phyloP scores from a whole-genome alignment of 2,113 vertebrate species.

The Otocyon megalotis region DNA sequence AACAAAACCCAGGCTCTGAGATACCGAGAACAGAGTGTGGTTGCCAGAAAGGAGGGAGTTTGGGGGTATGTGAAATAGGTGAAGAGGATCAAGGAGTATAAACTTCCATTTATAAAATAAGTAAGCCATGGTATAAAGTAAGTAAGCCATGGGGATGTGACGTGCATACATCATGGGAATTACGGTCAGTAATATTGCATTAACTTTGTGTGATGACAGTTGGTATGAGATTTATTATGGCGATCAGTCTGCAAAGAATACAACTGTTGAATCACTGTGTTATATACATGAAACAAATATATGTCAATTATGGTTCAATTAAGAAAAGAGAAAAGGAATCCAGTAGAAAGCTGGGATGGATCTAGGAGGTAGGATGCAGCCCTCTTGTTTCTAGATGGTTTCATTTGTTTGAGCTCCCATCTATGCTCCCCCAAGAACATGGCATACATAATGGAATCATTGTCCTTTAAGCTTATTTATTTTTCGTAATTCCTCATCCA shows the following conservation, averaged over 20 bases:
- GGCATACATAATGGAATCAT: neutral
- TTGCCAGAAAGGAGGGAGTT: neutral
- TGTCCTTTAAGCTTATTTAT: neutral
- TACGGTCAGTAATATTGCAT: neutral
- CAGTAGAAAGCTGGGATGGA: neutral
- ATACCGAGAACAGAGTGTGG: too few species aligned
- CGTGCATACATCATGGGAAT: neutral
- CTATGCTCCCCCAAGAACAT: neutral
- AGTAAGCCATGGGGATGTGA: neutral
- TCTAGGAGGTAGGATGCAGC: neutral
- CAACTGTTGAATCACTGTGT: neutral
- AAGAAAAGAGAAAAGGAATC: neutral
- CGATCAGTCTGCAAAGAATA: neutral
- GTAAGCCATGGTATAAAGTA: neutral
- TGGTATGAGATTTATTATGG: neutral
- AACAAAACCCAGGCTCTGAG: neutral
- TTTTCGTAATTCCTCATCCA: neutral
- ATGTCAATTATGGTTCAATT: neutral
- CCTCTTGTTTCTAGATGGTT: neutral
- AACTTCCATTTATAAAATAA: neutral
- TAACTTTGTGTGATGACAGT: neutral
- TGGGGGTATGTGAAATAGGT: neutral
- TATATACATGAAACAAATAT: neutral
- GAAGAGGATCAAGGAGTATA: neutral
- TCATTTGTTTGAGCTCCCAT: neutral